Evolutionary conservation across 2,888 invertebrate genomes (phyloP).

Genomic region (Allygus modestus): DNA sequence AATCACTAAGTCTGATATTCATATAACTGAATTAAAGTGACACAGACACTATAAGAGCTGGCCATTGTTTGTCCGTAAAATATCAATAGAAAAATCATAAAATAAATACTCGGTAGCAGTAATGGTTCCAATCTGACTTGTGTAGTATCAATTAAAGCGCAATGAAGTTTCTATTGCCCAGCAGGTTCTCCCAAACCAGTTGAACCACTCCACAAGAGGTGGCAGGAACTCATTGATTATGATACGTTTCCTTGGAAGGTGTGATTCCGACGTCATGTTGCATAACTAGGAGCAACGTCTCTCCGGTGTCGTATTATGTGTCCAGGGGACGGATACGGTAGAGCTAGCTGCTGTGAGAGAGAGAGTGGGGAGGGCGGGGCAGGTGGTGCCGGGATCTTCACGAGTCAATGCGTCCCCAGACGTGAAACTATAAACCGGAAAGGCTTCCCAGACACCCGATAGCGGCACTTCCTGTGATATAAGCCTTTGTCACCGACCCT

Average conservation of each 20-base stretch:
- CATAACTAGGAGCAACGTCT: background rate
- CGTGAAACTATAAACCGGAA: constrained; percentile 63
- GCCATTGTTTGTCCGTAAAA: no score
- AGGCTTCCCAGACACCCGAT: constrained; percentile 58
- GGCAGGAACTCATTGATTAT: constrained; percentile 17
- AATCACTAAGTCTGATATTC: no score
- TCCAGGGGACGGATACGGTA: background rate
- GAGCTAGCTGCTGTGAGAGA: no score
- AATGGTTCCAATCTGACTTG: background rate
- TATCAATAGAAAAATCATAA: no score
- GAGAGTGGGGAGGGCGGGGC: constrained; percentile 18
- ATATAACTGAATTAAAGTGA: no score
- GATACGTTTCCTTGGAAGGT: constrained; percentile 10
- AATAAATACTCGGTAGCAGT: no score
- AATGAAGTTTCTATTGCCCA: constrained; percentile 1
- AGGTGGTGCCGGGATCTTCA: constrained; percentile 42
- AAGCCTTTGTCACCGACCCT: constrained; percentile 34
- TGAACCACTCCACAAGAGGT: background rate
- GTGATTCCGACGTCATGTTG: constrained; percentile 18
- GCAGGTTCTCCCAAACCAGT: constrained; percentile 6
- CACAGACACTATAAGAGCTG: no score
- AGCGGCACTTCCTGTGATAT: constrained; percentile 50
- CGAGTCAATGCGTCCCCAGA: constrained; percentile 59
- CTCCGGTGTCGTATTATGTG: constrained; percentile 1
- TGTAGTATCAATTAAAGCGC: background rate